Base-by-base conservation (phyloP, 2,113 vertebrate genomes). In the Sinocyclocheilus maitianheensis region DNA sequence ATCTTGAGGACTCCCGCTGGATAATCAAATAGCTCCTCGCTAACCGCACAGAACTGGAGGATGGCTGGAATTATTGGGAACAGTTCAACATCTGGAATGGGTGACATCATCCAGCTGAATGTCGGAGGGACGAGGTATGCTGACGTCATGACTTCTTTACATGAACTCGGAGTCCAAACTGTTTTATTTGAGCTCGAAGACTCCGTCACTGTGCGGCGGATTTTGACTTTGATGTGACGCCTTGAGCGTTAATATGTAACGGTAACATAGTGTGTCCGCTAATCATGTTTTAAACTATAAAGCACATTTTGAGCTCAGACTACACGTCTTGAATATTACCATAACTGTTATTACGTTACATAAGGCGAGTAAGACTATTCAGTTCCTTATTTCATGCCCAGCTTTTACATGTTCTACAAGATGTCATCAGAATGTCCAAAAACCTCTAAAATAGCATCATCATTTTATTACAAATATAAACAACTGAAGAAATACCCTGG, bases 21-120 rank as follows among this genome's bases (percentile, higher is more conserved):
- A 86, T 48, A 24, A 16, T 30, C 48, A 72, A 22, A 34, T 34
- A 34, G 30, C 30, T 34, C 30, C 30, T 34, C 30, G 30, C 30
- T 34, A 34, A 74, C 34, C 14, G 24, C 48, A 26, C 18, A 40
- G 65, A 9, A 24, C 58, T 72, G 34, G 7, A 95, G 93, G 91
- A 97, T 97, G 96, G 97, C 97, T 48, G 94, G 95, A 87, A 95
- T 94, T 46, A 43, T 1, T 85, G 94, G 95, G 84, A 95, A 91
- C 91, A 88, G 87, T 85, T 69, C 94, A 20, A 90, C 93, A 74
- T 92, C 96, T 2, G 96, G 95, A 67, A 95, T 95, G 90, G 97
- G 96, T 71, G 97, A 99, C 91, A 99, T 99, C 89, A 96, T 98
- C 89, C 97, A 98, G 94, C 91, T 99, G 16, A 98, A 99, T 90